Evolutionary conservation across 2,888 invertebrate genomes (phyloP).

Genomic region (Heterodera filipjevi): DNA sequence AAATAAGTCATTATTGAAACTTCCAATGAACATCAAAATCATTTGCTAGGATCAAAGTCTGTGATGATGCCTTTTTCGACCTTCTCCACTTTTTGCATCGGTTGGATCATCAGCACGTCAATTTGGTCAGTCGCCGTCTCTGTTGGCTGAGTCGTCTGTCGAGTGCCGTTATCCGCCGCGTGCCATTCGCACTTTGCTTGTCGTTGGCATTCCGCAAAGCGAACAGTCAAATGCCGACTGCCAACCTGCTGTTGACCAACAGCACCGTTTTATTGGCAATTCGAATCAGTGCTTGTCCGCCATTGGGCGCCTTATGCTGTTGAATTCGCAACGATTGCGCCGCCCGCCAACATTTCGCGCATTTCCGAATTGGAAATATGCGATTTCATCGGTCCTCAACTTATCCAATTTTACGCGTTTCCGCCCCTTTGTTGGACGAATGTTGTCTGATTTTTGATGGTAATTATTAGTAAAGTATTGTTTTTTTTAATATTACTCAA

Average conservation of each 20-base stretch:
- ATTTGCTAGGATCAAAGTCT: neutral
- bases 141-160: neutral
- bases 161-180: neutral
- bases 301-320: neutral
- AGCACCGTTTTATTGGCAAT: neutral
- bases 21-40: too few relatives aligned
- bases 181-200: neutral
- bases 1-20: too few relatives aligned
- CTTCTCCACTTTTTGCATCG: neutral
- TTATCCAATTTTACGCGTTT: constrained; percentile 1
- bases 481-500: neutral
- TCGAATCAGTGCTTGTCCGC: neutral
- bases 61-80: neutral
- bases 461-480: neutral
- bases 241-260: neutral
- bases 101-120: neutral
- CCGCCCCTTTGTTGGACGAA: neutral
- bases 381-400: constrained; percentile 1
- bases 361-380: neutral
- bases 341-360: neutral
- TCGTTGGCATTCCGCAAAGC: neutral
- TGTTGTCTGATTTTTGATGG: neutral
- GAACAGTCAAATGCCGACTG: too few relatives aligned
- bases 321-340: neutral
- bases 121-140: constrained; percentile 3